A percentile compares a stretch with the other conserved stretches of the same genome.
These are phyloP conservation scores for Zapus hudsonius DNA, from an alignment of 2,113 vertebrate species.

Conservation along the genomic window DNA sequence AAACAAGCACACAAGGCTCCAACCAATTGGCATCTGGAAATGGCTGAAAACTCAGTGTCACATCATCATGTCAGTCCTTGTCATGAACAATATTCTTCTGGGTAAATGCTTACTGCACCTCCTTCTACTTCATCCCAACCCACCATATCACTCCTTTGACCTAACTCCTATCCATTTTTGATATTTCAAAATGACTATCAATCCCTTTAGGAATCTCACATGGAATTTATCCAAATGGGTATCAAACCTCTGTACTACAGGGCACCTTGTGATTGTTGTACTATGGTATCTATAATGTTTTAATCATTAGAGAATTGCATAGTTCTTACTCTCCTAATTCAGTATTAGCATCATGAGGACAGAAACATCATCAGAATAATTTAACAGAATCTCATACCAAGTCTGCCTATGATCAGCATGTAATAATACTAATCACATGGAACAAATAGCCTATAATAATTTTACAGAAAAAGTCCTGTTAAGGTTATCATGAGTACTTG, in stretches of 20 bases:
- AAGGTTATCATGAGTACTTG: not conserved
- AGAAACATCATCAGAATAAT: not conserved
- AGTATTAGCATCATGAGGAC: not conserved
- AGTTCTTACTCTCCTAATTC: conserved; percentile 21
- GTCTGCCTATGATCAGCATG: not conserved
- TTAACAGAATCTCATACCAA: not conserved
- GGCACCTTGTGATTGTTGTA: not conserved
- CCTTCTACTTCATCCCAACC: not conserved
- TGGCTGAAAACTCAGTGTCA: not conserved
- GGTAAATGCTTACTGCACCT: not conserved
- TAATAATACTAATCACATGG: not conserved
- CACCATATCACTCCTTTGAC: not conserved
- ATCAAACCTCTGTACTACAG: not conserved
- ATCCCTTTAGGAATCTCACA: not conserved
- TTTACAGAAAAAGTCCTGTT: conserved; percentile 15
- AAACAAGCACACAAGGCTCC: not conserved
- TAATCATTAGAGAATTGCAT: not conserved
- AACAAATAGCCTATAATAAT: conserved; percentile 24
- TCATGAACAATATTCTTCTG: not conserved
- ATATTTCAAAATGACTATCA: conserved; percentile 30
- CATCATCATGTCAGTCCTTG: not conserved
- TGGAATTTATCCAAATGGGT: not conserved
- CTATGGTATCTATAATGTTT: not conserved
- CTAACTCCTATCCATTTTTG: not conserved
- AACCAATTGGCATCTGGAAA: not conserved